These are phyloP conservation scores for Plectrocnemia conspersa DNA, from an alignment of 1,140 invertebrate species.

Conservation along the genomic window DNA sequence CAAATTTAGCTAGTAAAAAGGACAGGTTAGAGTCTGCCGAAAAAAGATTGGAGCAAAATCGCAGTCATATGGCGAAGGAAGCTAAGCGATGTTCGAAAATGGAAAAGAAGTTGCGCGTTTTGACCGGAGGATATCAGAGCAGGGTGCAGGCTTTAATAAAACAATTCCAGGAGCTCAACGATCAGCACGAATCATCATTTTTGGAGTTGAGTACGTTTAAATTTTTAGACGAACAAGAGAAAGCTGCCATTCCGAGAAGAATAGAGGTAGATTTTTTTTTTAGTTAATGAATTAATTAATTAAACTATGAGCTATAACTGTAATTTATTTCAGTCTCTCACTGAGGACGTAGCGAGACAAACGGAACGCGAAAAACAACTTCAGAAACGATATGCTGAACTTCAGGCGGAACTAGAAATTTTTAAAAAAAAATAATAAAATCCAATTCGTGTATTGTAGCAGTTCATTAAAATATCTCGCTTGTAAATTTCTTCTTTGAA, in stretches of 20 bases:
- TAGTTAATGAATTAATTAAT: constrained; percentile 3
- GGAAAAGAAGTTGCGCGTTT: constrained; percentile 94
- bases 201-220: constrained; percentile 91
- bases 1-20: constrained; percentile 92
- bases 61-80: constrained; percentile 90
- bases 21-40: constrained; percentile 91
- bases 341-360: constrained; percentile 90
- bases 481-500: too few species aligned
- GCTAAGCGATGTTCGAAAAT: constrained; percentile 95
- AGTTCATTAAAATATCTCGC: neutral
- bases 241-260: constrained; percentile 82
- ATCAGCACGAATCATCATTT: constrained; percentile 84
- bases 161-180: constrained; percentile 80
- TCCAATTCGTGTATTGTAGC: neutral
- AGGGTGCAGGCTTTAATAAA: constrained; percentile 86
- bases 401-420: constrained; percentile 58
- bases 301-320: too few species aligned
- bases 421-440: constrained; percentile 37
- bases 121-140: constrained; percentile 65
- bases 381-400: constrained; percentile 72
- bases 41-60: constrained; percentile 88
- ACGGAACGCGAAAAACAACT: constrained; percentile 83
- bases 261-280: constrained; percentile 58
- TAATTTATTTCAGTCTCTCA: constrained; percentile 60
- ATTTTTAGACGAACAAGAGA: constrained; percentile 85